Evolutionary conservation across 1,140 invertebrate species (phyloP).

Genomic region (Heliothis subflexa): DNA sequence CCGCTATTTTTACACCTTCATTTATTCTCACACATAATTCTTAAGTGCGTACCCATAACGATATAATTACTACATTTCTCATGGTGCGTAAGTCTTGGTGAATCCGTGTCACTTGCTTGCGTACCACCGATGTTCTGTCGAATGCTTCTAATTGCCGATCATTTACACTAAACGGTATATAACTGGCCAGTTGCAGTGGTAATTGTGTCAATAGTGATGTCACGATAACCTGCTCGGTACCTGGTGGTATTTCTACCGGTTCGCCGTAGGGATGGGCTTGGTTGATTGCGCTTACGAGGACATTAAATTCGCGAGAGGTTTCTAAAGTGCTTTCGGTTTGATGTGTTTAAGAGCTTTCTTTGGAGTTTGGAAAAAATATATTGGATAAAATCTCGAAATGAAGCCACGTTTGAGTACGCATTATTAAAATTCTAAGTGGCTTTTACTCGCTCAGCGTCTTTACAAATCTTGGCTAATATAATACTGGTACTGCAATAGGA

Average conservation of each 20-base stretch:
- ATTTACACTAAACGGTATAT: conserved; percentile 41
- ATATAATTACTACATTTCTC: conserved; percentile 32
- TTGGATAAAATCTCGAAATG: too few species aligned
- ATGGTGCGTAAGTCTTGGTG: neutral
- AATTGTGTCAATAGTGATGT: conserved; percentile 41
- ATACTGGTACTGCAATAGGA: too few species aligned
- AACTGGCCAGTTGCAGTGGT: conserved; percentile 26
- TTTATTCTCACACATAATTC: conserved; percentile 12
- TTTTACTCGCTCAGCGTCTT: too few species aligned
- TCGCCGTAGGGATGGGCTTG: conserved; percentile 22
- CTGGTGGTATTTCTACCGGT: conserved; percentile 29
- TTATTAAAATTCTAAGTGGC: too few species aligned
- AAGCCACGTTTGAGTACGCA: too few species aligned
- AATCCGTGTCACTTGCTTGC: neutral
- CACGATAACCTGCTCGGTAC: conserved; percentile 12
- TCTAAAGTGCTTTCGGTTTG: neutral
- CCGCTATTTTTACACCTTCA: conserved; percentile 10
- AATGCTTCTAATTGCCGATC: conserved; percentile 40
- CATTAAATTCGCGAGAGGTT: neutral
- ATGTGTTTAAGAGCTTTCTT: neutral
- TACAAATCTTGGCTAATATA: too few species aligned
- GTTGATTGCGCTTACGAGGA: neutral
- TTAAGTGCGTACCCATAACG: conserved; percentile 9
- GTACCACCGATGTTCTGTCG: conserved; percentile 11
- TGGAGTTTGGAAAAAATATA: neutral